Percentiles rank a stretch among this genome's conserved stretches.
Evolutionary conservation across 2,888 invertebrate genomes (phyloP).

Genomic region (Callimorpha dominula): DNA sequence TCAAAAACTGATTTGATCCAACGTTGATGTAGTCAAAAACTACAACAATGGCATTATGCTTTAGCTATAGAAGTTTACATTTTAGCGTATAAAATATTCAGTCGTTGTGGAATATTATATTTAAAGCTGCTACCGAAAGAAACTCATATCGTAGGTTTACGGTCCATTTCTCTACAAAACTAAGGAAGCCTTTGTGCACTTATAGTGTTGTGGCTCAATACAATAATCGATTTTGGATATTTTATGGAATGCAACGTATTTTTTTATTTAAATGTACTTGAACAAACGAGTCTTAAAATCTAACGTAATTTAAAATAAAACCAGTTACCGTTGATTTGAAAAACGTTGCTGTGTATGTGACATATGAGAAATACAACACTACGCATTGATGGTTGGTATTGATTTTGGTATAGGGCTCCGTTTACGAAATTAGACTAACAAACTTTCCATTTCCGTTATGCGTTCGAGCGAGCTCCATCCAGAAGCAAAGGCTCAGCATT

Average conservation of each 20-base stretch:
- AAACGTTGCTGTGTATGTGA: too few species aligned
- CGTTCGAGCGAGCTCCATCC: too few species aligned
- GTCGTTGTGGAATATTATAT: slow-evolving; percentile 13
- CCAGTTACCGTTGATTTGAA: too few species aligned
- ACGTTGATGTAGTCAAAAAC: not conserved
- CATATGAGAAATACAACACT: too few species aligned
- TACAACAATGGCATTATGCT: not conserved
- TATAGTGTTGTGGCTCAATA: slow-evolving; percentile 5
- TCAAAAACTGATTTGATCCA: not conserved
- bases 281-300: too few species aligned
- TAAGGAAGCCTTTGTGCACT: slow-evolving; percentile 27
- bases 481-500: too few species aligned
- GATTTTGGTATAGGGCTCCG: too few species aligned
- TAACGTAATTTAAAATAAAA: too few species aligned
- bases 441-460: too few species aligned
- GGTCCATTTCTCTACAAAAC: slow-evolving; percentile 43
- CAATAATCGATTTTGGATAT: not conserved
- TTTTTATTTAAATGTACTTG: too few species aligned
- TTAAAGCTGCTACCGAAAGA: slow-evolving; percentile 3
- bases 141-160: slow-evolving; percentile 32
- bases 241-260: not conserved
- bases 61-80: not conserved
- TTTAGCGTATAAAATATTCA: not conserved
- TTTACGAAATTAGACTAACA: too few species aligned
- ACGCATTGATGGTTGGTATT: too few species aligned